These are phyloP conservation scores for Papilio elwesi DNA, from an alignment of 2,888 invertebrate species.

Conservation along the genomic window DNA sequence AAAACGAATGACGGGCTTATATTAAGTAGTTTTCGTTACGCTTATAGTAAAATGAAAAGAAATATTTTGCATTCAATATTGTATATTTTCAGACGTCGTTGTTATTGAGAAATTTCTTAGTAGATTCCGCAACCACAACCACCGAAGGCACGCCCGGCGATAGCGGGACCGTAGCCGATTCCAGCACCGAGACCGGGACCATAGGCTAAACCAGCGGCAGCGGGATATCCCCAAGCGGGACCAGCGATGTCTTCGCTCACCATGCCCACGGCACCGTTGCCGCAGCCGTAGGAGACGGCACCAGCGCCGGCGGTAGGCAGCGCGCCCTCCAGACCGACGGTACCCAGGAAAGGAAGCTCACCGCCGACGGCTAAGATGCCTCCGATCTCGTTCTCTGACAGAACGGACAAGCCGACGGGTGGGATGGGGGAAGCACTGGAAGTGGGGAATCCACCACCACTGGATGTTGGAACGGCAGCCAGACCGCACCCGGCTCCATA, in stretches of 20 bases:
- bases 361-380: constrained; percentile 52
- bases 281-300: constrained; percentile 51
- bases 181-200: constrained; percentile 21
- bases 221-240: constrained; percentile 18
- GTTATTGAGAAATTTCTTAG: not conserved
- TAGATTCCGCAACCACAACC: constrained; percentile 27
- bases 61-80: not conserved
- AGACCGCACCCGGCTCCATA: constrained; percentile 34
- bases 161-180: constrained; percentile 27
- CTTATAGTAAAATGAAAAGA: not conserved
- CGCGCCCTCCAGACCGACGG: constrained; percentile 50
- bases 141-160: constrained; percentile 28
- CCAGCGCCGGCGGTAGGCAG: constrained; percentile 52
- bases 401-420: constrained; percentile 49
- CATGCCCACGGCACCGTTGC: constrained; percentile 50
- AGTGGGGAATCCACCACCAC: constrained; percentile 43
- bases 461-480: constrained; percentile 44
- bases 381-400: constrained; percentile 55
- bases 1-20: no score
- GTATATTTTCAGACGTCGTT: not conserved
- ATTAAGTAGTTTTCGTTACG: no score
- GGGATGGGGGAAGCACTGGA: constrained; percentile 51
- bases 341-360: constrained; percentile 51
- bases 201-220: constrained; percentile 31
- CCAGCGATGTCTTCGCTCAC: constrained; percentile 42